Conservation (phyloP, 2,888 invertebrate genomes). For the Amaurobius ferox region DNA sequence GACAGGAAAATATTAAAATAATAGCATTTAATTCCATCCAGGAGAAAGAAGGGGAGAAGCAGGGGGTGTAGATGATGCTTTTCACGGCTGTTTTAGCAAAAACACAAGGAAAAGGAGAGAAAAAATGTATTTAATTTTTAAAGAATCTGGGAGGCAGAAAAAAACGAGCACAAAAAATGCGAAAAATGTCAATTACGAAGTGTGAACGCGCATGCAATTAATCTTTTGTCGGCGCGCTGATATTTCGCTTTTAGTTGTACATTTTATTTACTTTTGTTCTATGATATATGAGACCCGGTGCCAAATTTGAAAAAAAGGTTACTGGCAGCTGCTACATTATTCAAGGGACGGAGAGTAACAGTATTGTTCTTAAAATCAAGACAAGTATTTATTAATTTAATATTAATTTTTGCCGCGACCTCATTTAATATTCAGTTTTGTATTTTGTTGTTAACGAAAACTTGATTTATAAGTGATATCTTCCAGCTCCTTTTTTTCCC, state of each 20-base stretch:
- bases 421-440: slow-evolving; percentile 1
- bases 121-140: slow-evolving; percentile 71
- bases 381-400: slow-evolving; percentile 6
- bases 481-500: background rate
- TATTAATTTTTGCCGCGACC: background rate
- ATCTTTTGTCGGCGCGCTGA: slow-evolving; percentile 58
- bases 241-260: slow-evolving; percentile 37
- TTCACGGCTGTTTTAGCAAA: slow-evolving; percentile 65
- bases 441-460: background rate
- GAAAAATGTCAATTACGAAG: slow-evolving; percentile 71
- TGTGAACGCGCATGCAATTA: slow-evolving; percentile 64
- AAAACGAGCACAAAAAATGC: slow-evolving; percentile 26
- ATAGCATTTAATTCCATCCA: slow-evolving; percentile 67
- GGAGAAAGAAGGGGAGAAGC: slow-evolving; percentile 4
- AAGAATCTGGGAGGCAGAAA: slow-evolving; percentile 37
- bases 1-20: slow-evolving; percentile 62
- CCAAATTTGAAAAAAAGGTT: background rate
- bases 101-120: slow-evolving; percentile 32
- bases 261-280: slow-evolving; percentile 48
- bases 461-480: background rate
- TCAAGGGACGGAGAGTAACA: slow-evolving; percentile 6
- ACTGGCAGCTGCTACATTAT: slow-evolving; percentile 23
- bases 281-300: background rate
- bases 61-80: slow-evolving; percentile 17
- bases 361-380: background rate